phyloP scores from a whole-genome alignment of 2,888 invertebrate species.

The Rhabditoides inermis region DNA sequence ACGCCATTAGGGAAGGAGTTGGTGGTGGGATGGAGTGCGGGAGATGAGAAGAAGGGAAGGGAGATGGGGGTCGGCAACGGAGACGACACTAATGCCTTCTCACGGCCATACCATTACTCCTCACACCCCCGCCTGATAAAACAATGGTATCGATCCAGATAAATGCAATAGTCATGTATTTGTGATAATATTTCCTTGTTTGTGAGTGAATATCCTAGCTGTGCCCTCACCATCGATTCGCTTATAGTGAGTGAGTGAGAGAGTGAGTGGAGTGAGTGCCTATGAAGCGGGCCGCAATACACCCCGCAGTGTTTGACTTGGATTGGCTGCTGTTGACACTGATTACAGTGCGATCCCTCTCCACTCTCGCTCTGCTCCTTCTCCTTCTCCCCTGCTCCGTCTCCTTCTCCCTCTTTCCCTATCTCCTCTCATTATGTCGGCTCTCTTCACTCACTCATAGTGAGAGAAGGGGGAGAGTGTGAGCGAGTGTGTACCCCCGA shows the following conservation, averaged over 20 bases:
- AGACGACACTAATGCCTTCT: no score
- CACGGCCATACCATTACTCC: no score
- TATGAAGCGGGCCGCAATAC: no score
- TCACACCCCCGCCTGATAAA: no score
- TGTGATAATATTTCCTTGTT: no score
- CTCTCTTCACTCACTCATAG: background rate
- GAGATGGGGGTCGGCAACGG: background rate
- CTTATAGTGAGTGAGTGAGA: background rate
- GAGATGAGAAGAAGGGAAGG: background rate
- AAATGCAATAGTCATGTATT: no score
- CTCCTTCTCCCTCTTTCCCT: background rate
- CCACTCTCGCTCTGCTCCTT: background rate
- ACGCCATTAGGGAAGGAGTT: no score
- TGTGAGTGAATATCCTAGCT: no score
- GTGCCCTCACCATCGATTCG: background rate
- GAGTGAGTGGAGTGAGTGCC: conserved; percentile 1
- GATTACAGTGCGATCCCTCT: background rate
- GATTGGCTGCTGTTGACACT: background rate
- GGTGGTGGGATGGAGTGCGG: background rate
- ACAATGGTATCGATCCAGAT: no score
- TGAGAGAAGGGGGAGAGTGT: no score
- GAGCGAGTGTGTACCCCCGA: no score
- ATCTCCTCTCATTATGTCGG: background rate
- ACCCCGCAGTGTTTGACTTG: background rate
- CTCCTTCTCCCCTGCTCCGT: background rate